phyloP scores from a whole-genome alignment of 2,888 invertebrate genomes.

The Sesamia inferens region DNA sequence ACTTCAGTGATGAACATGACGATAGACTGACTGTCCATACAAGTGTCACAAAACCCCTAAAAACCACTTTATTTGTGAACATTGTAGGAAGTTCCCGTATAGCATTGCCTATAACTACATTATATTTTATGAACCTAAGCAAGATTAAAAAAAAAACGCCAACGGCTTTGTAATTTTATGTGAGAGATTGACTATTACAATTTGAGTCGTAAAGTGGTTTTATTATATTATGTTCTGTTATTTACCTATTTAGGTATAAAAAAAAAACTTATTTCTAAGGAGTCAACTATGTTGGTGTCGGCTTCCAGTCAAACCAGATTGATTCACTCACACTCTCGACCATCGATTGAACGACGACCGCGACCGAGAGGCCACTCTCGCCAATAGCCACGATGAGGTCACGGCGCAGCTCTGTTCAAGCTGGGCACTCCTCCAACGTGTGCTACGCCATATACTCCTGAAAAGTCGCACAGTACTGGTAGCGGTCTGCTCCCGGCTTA shows the following conservation, averaged over 20 bases:
- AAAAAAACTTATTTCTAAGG: conserved; percentile 1
- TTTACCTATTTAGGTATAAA: neutral
- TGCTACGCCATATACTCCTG: too few species aligned
- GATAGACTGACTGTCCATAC: conserved; percentile 9
- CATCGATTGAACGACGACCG: too few species aligned
- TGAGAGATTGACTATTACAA: conserved; percentile 27
- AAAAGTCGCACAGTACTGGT: too few species aligned
- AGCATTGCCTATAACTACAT: conserved; percentile 23
- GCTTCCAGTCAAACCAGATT: too few species aligned
- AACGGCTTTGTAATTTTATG: conserved; percentile 10
- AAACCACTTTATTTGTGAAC: conserved; percentile 32
- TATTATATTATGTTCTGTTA: conserved; percentile 29
- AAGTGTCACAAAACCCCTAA: conserved; percentile 24
- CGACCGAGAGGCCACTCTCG: too few species aligned
- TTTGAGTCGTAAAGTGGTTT: conserved; percentile 40
- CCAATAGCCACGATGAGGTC: too few species aligned
- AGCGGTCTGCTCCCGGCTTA: too few species aligned
- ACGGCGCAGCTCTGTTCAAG: too few species aligned
- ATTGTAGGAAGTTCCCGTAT: conserved; percentile 24
- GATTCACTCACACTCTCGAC: too few species aligned
- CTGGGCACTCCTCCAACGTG: too few species aligned
- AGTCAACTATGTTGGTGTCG: too few species aligned
- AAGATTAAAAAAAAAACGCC: neutral
- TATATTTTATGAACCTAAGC: conserved; percentile 2
- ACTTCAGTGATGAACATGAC: conserved; percentile 17